Conservation (phyloP, 2,888 invertebrate genomes). For the Tetramorium bicarinatum region DNA sequence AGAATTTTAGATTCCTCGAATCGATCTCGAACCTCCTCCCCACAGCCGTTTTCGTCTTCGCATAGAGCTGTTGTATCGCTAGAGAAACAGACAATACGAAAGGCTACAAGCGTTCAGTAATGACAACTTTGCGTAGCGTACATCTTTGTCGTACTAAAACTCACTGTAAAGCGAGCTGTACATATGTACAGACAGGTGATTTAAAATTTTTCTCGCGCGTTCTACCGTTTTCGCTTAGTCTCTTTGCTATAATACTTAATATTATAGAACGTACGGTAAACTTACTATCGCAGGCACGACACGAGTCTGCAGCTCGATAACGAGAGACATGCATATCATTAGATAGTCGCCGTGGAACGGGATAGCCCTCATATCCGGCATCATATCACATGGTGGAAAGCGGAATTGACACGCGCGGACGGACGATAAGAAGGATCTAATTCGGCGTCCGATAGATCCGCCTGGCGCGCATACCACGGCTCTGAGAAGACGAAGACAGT, state of each 20-base stretch:
- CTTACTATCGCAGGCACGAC: background rate
- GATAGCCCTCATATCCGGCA: background rate
- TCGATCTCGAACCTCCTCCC: constrained; percentile 35
- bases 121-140: background rate
- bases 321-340: constrained; percentile 42
- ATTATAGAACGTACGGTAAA: background rate
- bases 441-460: background rate
- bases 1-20: constrained; percentile 39
- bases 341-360: background rate
- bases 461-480: constrained; percentile 4
- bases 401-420: background rate
- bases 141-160: background rate
- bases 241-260: constrained; percentile 5
- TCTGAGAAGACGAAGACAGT: constrained; percentile 60
- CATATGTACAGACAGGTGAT: background rate
- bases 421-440: background rate
- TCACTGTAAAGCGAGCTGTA: background rate
- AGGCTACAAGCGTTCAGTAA: background rate
- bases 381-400: constrained; percentile 11
- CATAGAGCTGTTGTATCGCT: constrained; percentile 24
- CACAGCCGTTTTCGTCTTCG: constrained; percentile 60
- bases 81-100: background rate
- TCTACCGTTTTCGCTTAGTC: background rate
- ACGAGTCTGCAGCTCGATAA: background rate
- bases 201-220: background rate